Conservation (phyloP, 2,888 invertebrate genomes). For the Drosophila pegasa region DNA sequence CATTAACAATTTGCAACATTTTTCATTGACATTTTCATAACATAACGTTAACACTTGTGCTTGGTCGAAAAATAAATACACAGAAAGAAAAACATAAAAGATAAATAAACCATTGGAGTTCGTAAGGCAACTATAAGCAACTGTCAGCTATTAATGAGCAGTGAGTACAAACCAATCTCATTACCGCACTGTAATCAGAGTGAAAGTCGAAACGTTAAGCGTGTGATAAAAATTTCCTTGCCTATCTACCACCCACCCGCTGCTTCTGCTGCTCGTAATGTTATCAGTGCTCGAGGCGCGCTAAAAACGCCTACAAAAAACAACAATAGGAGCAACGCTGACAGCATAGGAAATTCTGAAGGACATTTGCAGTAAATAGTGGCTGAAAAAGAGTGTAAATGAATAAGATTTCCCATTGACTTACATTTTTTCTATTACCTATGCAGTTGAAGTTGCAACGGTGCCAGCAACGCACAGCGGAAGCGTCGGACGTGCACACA, state of each 20-base stretch:
- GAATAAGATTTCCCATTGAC: slow-evolving; percentile 32
- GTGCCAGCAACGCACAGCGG: slow-evolving; percentile 35
- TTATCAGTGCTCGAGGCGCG: slow-evolving; percentile 68
- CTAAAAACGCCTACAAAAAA: slow-evolving; percentile 58
- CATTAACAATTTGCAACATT: neutral
- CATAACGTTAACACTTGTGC: slow-evolving; percentile 48
- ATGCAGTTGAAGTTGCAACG: slow-evolving; percentile 31
- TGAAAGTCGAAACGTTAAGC: slow-evolving; percentile 22
- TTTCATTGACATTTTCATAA: slow-evolving; percentile 24
- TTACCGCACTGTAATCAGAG: slow-evolving; percentile 11
- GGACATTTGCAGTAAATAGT: slow-evolving; percentile 49
- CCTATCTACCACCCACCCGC: slow-evolving; percentile 48
- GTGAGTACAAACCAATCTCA: neutral
- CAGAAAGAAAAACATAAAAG: slow-evolving; percentile 15
- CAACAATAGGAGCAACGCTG: slow-evolving; percentile 16
- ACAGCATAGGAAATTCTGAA: slow-evolving; percentile 48
- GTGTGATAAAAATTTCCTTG: slow-evolving; percentile 38
- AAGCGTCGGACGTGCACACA: slow-evolving; percentile 60
- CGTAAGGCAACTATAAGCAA: slow-evolving; percentile 2
- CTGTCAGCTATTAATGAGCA: neutral
- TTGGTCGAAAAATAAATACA: slow-evolving; percentile 27
- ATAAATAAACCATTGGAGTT: slow-evolving; percentile 34
- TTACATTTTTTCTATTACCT: slow-evolving; percentile 31
- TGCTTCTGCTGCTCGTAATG: slow-evolving; percentile 47
- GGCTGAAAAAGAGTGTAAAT: slow-evolving; percentile 40